A percentile compares a stretch with the other conserved stretches of the same genome.
Evolutionary conservation across 2,888 invertebrate species (phyloP).

Genomic region (Colletes collaris): DNA sequence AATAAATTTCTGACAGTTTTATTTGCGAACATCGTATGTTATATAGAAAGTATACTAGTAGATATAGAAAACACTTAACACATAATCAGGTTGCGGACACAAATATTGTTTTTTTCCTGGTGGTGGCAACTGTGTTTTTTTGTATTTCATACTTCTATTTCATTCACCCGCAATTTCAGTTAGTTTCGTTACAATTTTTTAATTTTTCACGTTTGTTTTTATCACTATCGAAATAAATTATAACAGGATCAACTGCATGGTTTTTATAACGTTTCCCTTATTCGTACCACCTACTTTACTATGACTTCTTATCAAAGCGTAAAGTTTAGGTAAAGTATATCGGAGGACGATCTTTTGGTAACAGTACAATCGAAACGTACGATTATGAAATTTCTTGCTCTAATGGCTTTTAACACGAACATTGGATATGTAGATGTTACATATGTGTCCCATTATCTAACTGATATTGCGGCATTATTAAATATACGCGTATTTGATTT

Average conservation of each 20-base stretch:
- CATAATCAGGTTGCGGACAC: conserved; percentile 51
- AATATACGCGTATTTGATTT: conserved; percentile 80
- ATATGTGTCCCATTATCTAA: conserved; percentile 63
- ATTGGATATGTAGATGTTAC: conserved; percentile 29
- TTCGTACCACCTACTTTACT: conserved; percentile 69
- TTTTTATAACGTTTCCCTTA: conserved; percentile 19
- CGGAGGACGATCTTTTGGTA: neutral
- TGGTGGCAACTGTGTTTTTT: conserved; percentile 58
- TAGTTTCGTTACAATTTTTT: conserved; percentile 47
- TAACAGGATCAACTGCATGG: conserved; percentile 15
- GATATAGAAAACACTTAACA: conserved; percentile 41
- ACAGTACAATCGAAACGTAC: neutral
- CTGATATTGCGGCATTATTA: conserved; percentile 80
- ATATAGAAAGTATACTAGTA: conserved; percentile 33
- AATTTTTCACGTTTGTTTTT: conserved; percentile 11
- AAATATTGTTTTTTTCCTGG: conserved; percentile 58
- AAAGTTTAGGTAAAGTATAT: neutral
- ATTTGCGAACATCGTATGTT: conserved; percentile 38
- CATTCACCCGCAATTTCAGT: conserved; percentile 72
- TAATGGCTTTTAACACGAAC: conserved; percentile 5
- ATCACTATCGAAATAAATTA: neutral
- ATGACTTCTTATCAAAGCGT: conserved; percentile 6
- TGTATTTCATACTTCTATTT: conserved; percentile 48
- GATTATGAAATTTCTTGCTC: neutral
- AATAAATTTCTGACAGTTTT: conserved; percentile 10